A percentile compares a stretch with the other conserved stretches of the same genome.
Evolutionary conservation across 1,140 invertebrate genomes (phyloP).

Genomic region (Drosophila serrata): DNA sequence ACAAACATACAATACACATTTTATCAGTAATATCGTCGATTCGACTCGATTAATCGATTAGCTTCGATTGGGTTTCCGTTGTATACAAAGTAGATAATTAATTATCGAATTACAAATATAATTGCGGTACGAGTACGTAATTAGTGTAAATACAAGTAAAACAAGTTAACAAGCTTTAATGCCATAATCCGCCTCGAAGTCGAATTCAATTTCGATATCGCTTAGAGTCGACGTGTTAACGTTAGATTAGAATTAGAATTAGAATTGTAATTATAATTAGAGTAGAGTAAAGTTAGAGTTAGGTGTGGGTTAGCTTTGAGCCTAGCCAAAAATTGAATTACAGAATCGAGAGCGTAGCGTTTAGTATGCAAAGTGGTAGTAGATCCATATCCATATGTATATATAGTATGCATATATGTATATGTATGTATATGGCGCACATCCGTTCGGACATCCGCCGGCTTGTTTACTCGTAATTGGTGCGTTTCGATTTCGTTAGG

Average conservation of each 20-base stretch:
- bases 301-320: slow-evolving; percentile 59
- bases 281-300: slow-evolving; percentile 39
- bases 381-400: slow-evolving; percentile 37
- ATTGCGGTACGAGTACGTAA: slow-evolving; percentile 50
- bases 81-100: slow-evolving; percentile 57
- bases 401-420: slow-evolving; percentile 18
- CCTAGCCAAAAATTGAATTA: slow-evolving; percentile 62
- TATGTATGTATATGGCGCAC: slow-evolving; percentile 17
- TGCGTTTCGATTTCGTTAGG: slow-evolving; percentile 44
- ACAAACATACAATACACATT: slow-evolving; percentile 52
- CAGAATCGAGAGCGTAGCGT: slow-evolving; percentile 44
- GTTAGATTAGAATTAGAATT: slow-evolving; percentile 19
- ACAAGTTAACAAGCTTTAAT: slow-evolving; percentile 69
- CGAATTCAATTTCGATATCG: slow-evolving; percentile 5
- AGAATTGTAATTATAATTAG: slow-evolving; percentile 11
- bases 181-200: slow-evolving; percentile 27
- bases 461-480: slow-evolving; percentile 56
- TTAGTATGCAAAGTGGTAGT: slow-evolving; percentile 47
- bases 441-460: slow-evolving; percentile 31
- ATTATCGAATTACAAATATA: slow-evolving; percentile 49
- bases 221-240: slow-evolving; percentile 32
- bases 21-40: slow-evolving; percentile 39
- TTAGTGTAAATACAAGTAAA: slow-evolving; percentile 59
- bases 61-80: slow-evolving; percentile 28
- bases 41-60: slow-evolving; percentile 20